Conservation (phyloP, 2,797 vertebrate species). For the Gorsachius magnificus region DNA sequence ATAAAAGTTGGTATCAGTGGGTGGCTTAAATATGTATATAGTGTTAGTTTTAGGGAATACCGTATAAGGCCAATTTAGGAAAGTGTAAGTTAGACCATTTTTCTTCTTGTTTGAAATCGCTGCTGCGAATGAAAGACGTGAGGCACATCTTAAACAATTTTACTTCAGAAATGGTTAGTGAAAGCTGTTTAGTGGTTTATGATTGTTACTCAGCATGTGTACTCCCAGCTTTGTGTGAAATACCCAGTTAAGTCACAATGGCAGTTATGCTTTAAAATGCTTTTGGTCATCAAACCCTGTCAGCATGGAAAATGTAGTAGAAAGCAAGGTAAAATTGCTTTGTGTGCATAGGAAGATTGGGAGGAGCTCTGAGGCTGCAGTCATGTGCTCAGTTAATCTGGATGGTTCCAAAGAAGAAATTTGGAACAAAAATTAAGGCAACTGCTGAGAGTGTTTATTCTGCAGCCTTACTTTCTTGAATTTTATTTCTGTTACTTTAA, state of each 20-base stretch:
- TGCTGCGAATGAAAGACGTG: neutral
- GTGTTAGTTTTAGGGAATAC: neutral
- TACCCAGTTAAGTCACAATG: neutral
- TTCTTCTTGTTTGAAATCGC: neutral
- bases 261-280: neutral
- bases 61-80: neutral
- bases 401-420: neutral
- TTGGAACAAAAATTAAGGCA: neutral
- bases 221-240: neutral
- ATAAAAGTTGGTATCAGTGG: neutral
- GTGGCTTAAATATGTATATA: neutral
- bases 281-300: neutral
- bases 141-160: neutral
- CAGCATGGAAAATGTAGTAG: neutral
- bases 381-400: neutral
- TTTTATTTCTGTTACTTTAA: neutral
- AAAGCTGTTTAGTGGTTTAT: neutral
- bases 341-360: neutral
- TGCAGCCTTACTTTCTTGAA: neutral
- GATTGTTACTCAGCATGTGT: neutral
- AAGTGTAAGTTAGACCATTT: neutral
- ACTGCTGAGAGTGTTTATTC: neutral
- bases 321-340: neutral
- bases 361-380: neutral
- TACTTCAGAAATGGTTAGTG: neutral